Base-by-base conservation (phyloP, 2,113 vertebrate species). In the Tachysurus fulvidraco region DNA sequence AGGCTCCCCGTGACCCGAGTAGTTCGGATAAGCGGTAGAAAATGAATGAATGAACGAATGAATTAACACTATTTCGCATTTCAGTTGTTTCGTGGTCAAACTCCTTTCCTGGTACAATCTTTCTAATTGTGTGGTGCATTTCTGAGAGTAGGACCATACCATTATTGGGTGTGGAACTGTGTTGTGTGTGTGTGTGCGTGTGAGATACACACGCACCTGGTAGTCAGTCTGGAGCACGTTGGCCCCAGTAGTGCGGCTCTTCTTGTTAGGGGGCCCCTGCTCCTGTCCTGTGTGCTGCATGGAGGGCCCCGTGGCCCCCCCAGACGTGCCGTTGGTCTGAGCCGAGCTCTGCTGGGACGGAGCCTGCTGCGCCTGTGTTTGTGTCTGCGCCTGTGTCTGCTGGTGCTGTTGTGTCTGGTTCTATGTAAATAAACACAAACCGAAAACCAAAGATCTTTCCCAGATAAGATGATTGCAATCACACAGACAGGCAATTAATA, bases 391-490 rank as follows among this genome's bases (percentile, higher is more conserved):
- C 86, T 94, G 96, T 91, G 96, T 96, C 95, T 98, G 97, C 96
- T 97, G 97, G 94, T 99, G 98, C 94, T 97, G 97, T 92, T 97
- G 96, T 90, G 97, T 96, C 85, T 97, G 98, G 89, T 98, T 98
- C 96, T 98, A 36, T 19, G 50, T 41, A 69, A 21, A 65, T 23
- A 73, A 57, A 62, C 4, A 55, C n/a, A 82, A 23, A 46, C 54
- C 36, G 36, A 57, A 73, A 2, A 2, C 36, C 69, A 44, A 17
- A 73, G 65, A 36, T 9, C 2, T 69, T 16, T 30, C 23, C 11
- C 10, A 11, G 60, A n/a, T n/a, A 0, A 16, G 16, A 19, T 57
- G 0, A 62, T 25, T 25, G 36, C 36, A 36, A 36, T 36, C 36
- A 36, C 36, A 36, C 36, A 36, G 36, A 36, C 36, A 36, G 36